These are phyloP conservation scores for Hyles euphorbiae DNA, from an alignment of 1,140 invertebrate species.

Conservation along the genomic window DNA sequence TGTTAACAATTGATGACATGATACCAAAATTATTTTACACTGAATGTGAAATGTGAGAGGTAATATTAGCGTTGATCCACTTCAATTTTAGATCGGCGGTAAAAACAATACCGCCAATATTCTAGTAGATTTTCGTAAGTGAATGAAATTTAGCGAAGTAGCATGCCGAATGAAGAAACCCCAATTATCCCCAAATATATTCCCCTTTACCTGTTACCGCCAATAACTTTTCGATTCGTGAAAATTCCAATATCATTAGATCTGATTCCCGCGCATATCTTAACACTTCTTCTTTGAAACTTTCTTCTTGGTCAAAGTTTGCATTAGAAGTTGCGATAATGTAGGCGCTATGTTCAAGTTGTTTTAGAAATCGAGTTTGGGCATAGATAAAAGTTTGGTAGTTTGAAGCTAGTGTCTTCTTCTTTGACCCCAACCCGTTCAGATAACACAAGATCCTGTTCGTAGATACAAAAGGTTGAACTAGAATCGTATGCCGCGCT, in stretches of 20 bases:
- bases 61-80: too few species aligned
- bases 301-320: constrained; percentile 64
- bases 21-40: background rate
- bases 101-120: background rate
- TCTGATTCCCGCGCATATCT: constrained; percentile 61
- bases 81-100: too few species aligned
- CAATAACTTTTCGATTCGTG: constrained; percentile 63
- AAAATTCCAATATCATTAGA: constrained; percentile 64
- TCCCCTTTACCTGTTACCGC: constrained; percentile 36
- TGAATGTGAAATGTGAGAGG: too few species aligned
- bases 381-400: constrained; percentile 66
- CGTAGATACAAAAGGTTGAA: constrained; percentile 26
- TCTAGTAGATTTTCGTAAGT: constrained; percentile 22
- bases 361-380: constrained; percentile 66
- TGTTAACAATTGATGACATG: constrained; percentile 22
- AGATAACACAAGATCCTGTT: constrained; percentile 47
- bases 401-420: constrained; percentile 70
- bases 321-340: constrained; percentile 67
- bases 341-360: constrained; percentile 71
- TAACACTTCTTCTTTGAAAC: constrained; percentile 59
- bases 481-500: constrained; percentile 16
- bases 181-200: constrained; percentile 42
- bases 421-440: constrained; percentile 48
- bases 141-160: constrained; percentile 29
- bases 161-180: constrained; percentile 55